Conservation (phyloP, 2,888 invertebrate genomes). For the Lasioglossum leucozonium region DNA sequence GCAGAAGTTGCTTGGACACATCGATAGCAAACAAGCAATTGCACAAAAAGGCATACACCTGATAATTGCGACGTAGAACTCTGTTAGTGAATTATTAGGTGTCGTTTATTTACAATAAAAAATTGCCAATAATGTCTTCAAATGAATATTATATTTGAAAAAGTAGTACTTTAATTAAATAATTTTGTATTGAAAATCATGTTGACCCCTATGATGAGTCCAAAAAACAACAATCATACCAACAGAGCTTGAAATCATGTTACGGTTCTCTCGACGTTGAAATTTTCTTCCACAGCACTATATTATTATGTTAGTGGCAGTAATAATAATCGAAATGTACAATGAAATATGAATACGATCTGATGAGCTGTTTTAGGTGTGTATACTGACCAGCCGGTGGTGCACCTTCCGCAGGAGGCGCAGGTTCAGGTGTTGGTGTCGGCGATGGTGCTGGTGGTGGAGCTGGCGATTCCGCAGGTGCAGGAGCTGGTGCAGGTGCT, state of each 20-base stretch:
- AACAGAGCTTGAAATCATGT: not conserved
- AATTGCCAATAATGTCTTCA: not conserved
- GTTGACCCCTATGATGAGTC: not conserved
- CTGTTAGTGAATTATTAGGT: too few species aligned
- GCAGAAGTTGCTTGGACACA: too few species aligned
- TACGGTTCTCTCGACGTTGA: not conserved
- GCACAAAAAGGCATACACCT: too few species aligned
- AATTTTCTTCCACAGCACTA: not conserved
- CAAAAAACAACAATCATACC: not conserved
- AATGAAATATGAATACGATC: not conserved
- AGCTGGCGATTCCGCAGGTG: constrained; percentile 61
- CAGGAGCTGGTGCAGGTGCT: constrained; percentile 71
- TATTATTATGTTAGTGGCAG: not conserved
- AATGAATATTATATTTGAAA: not conserved
- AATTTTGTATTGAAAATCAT: not conserved
- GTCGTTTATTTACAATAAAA: too few species aligned
- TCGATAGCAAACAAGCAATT: too few species aligned
- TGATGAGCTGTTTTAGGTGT: not conserved
- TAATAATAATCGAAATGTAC: not conserved
- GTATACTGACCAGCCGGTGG: constrained; percentile 69
- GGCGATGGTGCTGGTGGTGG: constrained; percentile 79
- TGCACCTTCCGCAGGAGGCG: constrained; percentile 68
- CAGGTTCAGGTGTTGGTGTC: constrained; percentile 74
- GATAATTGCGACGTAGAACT: too few species aligned
- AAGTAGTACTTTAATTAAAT: not conserved